These are phyloP conservation scores for Sisyra nigra DNA, from an alignment of 2,888 invertebrate genomes.

Conservation along the genomic window DNA sequence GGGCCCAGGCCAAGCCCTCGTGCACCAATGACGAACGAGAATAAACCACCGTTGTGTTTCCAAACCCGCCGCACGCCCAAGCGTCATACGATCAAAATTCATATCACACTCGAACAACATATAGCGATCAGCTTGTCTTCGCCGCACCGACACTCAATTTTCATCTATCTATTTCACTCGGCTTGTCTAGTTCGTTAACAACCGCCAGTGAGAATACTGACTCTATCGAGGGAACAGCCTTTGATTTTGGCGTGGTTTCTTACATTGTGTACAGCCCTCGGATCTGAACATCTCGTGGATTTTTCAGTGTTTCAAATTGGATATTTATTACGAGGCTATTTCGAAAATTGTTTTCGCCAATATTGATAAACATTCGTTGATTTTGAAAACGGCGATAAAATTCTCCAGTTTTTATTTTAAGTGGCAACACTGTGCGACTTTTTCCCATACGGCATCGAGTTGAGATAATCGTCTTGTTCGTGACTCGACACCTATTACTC, in stretches of 20 bases:
- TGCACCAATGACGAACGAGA: slow-evolving; percentile 13
- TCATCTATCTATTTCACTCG: background rate
- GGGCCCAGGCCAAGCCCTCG: slow-evolving; percentile 13
- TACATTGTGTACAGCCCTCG: background rate
- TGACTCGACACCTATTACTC: no score
- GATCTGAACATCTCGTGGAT: background rate
- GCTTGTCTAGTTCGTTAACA: background rate
- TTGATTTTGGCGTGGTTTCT: slow-evolving; percentile 6
- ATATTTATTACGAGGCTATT: background rate
- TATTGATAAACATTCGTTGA: background rate
- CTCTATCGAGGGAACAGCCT: slow-evolving; percentile 3
- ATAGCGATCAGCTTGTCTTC: background rate
- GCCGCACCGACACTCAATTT: no score
- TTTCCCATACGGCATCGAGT: no score
- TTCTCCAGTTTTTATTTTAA: no score
- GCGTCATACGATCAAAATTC: slow-evolving; percentile 5
- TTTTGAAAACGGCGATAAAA: background rate
- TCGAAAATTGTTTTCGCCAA: background rate
- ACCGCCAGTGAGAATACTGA: background rate
- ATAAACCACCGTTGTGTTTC: slow-evolving; percentile 11
- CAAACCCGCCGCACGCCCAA: slow-evolving; percentile 12
- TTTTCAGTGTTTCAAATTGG: background rate
- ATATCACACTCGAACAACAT: background rate
- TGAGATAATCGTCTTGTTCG: no score
- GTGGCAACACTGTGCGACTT: no score